A percentile compares a stretch with the other conserved stretches of the same genome.
Evolutionary conservation across 2,113 vertebrate species (phyloP).

Genomic region (Gnathonemus longibarbis): DNA sequence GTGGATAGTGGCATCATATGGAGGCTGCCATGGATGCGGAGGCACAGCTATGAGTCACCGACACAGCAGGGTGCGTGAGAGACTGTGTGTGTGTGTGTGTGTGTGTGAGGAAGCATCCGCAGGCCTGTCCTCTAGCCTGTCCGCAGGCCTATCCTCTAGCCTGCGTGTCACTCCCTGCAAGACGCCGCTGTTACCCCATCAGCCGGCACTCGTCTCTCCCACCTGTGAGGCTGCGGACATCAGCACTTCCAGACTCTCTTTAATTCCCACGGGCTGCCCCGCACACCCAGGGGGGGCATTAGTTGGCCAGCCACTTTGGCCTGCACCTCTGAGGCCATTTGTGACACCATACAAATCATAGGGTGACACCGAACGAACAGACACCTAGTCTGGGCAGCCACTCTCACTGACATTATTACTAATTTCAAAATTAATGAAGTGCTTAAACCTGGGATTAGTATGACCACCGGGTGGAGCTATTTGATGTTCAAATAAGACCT

Average conservation of each 20-base stretch:
- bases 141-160: neutral
- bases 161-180: neutral
- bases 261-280: neutral
- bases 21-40: neutral
- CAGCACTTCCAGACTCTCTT: neutral
- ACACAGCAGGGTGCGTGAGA: neutral
- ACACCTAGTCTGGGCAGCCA: neutral
- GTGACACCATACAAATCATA: neutral
- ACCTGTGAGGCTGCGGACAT: neutral
- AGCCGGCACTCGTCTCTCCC: neutral
- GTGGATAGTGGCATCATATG: neutral
- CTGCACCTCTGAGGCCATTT: neutral
- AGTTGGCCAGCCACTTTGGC: neutral
- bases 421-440: neutral
- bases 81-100: neutral
- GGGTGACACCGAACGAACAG: neutral
- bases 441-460: neutral
- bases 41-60: constrained; percentile 27
- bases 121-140: neutral
- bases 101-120: neutral
- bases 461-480: neutral
- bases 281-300: neutral
- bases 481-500: neutral
- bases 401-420: neutral
- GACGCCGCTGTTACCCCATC: neutral